Conservation (phyloP, 2,888 invertebrate genomes). For the Acanthosoma haemorrhoidale region DNA sequence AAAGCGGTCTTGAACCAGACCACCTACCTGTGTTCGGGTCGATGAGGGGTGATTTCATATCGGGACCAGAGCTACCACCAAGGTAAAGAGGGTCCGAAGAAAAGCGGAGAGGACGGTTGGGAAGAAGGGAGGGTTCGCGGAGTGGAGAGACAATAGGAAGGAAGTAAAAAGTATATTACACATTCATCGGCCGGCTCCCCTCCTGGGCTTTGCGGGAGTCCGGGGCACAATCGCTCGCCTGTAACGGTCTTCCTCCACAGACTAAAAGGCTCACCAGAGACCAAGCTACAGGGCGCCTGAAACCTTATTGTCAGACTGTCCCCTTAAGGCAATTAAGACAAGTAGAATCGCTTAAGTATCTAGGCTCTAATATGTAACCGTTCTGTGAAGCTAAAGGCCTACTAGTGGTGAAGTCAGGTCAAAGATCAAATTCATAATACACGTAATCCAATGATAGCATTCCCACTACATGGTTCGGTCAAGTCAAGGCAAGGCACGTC, state of each 20-base stretch:
- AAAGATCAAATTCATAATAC: too few species aligned
- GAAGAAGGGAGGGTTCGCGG: background rate
- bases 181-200: conserved; percentile 2
- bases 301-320: too few species aligned
- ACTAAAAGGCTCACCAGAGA: background rate
- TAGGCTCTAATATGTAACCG: too few species aligned
- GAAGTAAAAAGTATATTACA: conserved; percentile 6
- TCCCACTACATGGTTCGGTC: too few species aligned
- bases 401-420: too few species aligned
- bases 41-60: conserved; percentile 6
- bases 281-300: background rate
- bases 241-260: conserved; percentile 8
- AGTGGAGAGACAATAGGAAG: background rate
- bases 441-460: too few species aligned
- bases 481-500: too few species aligned
- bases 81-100: background rate
- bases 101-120: background rate
- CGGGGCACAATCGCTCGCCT: background rate
- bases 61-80: background rate
- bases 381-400: too few species aligned
- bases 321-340: too few species aligned
- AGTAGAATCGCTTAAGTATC: too few species aligned
- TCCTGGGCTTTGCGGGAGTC: background rate
- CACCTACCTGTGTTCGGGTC: background rate
- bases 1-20: conserved; percentile 2